Base-by-base conservation (phyloP, 1,140 invertebrate genomes). In the Gonioctena quinquepunctata region DNA sequence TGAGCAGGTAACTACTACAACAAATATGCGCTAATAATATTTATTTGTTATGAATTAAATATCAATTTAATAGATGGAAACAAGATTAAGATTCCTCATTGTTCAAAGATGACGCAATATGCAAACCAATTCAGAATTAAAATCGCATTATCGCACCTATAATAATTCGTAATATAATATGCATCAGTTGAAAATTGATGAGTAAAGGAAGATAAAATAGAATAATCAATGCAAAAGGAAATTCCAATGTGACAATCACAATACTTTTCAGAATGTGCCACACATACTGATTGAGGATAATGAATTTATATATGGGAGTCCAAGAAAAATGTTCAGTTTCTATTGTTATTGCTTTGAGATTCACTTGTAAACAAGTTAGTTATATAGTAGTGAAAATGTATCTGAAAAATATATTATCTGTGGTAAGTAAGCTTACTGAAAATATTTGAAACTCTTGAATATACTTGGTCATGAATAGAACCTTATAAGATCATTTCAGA, bases 381-480 rank as follows among this genome's bases (percentile, higher is more conserved):
- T 3, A n/a, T 49, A n/a, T 2, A 25, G 6, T 23, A 5, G 19
- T 57, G 5, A 22, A 18, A 11, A 57, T 57, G 54, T 57, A 21
- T 57, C 25, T 21, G 13, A 21, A 21, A 57, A 57, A 3, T 57
- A 25, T 22, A 5, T 57, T 57, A 11, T 5, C 22, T 22, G 54
- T 57, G 54, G 54, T 57, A 22, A 57, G 54, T 57, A 22, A 22
- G n/a, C n/a, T n/a, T n/a, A n/a, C n/a, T n/a, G n/a, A n/a, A n/a
- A n/a, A n/a, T n/a, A n/a, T n/a, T n/a, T n/a, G n/a, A n/a, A n/a
- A n/a, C n/a, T n/a, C n/a, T n/a, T n/a, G n/a, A n/a, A n/a, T n/a
- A n/a, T n/a, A n/a, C n/a, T n/a, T n/a, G n/a, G n/a, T n/a, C n/a
- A n/a, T n/a, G n/a, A n/a, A n/a, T n/a, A n/a, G n/a, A n/a, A n/a